Conservation (phyloP, 2,888 invertebrate species). For the Altica lythri region DNA sequence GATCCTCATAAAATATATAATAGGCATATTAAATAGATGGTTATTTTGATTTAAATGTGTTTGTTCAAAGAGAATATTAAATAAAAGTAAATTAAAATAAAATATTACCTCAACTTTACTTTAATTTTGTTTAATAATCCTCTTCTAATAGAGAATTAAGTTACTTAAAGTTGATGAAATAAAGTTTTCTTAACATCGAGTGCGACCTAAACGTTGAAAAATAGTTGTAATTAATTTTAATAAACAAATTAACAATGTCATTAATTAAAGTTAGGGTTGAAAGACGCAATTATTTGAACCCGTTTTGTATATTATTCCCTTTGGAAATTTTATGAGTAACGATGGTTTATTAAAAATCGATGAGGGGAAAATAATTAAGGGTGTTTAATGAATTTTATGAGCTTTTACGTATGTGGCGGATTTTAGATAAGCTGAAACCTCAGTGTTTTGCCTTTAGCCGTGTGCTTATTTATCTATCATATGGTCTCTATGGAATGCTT, state of each 20-base stretch:
- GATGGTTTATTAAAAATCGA: constrained; percentile 32
- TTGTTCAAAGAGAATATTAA: no score
- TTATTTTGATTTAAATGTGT: no score
- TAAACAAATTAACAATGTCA: constrained; percentile 32
- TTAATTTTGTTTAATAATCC: constrained; percentile 6
- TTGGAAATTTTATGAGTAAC: constrained; percentile 24
- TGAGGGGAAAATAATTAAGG: constrained; percentile 17
- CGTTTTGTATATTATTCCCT: constrained; percentile 27
- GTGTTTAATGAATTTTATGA: constrained; percentile 28
- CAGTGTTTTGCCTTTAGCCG: constrained; percentile 51
- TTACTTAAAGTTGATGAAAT: constrained; percentile 16
- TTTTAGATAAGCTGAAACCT: constrained; percentile 46
- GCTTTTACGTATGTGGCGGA: constrained; percentile 35
- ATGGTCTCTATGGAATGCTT: constrained; percentile 57
- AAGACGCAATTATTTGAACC: constrained; percentile 29
- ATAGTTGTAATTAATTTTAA: constrained; percentile 30
- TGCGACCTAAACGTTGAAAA: constrained; percentile 19
- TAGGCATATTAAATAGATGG: no score
- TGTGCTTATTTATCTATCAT: constrained; percentile 57
- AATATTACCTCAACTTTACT: no score
- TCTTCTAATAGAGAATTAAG: constrained; percentile 6
- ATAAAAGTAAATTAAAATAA: no score
- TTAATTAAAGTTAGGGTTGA: constrained; percentile 29
- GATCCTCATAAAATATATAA: no score
- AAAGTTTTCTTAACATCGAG: constrained; percentile 18